Conservation (phyloP, 2,113 vertebrate genomes). For the Spizaetus ornatus region DNA sequence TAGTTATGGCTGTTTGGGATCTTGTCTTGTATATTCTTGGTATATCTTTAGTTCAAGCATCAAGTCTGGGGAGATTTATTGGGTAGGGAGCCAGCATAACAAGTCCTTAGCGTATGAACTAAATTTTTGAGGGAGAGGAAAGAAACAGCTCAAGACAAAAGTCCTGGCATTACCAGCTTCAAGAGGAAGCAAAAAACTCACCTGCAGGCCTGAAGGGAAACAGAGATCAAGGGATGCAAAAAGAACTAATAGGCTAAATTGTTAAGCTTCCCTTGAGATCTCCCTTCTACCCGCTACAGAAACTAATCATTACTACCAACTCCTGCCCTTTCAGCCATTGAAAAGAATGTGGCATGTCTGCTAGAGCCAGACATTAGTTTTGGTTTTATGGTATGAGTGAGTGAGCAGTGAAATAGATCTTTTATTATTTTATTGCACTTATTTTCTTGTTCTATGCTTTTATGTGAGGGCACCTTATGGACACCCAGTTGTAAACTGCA, state of each 20-base stretch:
- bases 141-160: background rate
- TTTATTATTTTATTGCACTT: constrained; percentile 31
- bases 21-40: background rate
- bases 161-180: background rate
- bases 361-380: background rate
- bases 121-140: background rate
- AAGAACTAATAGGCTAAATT: background rate
- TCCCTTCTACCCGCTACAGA: background rate
- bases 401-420: background rate
- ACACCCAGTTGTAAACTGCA: background rate
- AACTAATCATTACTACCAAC: background rate
- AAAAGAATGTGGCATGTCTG: background rate
- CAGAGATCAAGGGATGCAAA: background rate
- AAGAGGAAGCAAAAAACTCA: background rate
- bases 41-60: background rate
- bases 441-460: constrained; percentile 1
- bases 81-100: background rate
- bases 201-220: background rate
- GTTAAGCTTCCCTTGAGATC: background rate
- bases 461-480: background rate
- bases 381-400: background rate
- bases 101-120: background rate
- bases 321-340: background rate
- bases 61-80: background rate
- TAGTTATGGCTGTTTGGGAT: background rate